Conservation (phyloP, 1,140 invertebrate species). For the Mercenaria mercenaria region DNA sequence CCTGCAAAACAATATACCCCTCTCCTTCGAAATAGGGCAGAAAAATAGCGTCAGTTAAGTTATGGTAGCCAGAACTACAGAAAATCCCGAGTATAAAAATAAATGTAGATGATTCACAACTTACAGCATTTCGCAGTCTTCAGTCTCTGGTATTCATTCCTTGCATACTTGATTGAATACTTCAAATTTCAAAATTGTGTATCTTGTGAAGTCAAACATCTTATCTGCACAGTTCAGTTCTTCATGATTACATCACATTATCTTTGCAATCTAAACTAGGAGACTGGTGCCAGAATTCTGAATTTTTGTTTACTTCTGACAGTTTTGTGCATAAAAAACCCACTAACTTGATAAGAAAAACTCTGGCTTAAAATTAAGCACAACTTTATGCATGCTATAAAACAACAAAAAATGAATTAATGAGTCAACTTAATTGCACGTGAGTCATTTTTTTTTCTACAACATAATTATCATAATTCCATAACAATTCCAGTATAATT, state of each 20-base stretch:
- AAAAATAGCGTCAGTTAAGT: too few species aligned
- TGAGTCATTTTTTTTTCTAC: conserved; percentile 39
- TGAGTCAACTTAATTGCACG: conserved; percentile 28
- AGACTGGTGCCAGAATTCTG: not conserved
- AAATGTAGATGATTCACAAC: not conserved
- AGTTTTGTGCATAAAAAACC: too few species aligned
- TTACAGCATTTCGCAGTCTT: not conserved
- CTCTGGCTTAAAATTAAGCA: not conserved
- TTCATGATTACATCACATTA: conserved; percentile 17
- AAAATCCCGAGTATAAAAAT: too few species aligned
- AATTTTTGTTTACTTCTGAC: not conserved
- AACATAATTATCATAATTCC: conserved; percentile 45
- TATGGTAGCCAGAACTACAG: too few species aligned
- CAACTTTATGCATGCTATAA: too few species aligned
- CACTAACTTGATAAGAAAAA: too few species aligned
- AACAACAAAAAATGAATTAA: not conserved
- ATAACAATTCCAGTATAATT: not conserved
- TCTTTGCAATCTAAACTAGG: not conserved
- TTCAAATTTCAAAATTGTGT: not conserved
- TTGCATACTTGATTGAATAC: not conserved
- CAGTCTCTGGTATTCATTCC: not conserved
- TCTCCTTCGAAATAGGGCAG: too few species aligned
- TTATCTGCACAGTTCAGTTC: not conserved
- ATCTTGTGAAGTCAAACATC: not conserved
- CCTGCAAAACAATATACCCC: too few species aligned